Evolutionary conservation across 2,888 invertebrate genomes (phyloP).

Genomic region (Bellardia pandia): DNA sequence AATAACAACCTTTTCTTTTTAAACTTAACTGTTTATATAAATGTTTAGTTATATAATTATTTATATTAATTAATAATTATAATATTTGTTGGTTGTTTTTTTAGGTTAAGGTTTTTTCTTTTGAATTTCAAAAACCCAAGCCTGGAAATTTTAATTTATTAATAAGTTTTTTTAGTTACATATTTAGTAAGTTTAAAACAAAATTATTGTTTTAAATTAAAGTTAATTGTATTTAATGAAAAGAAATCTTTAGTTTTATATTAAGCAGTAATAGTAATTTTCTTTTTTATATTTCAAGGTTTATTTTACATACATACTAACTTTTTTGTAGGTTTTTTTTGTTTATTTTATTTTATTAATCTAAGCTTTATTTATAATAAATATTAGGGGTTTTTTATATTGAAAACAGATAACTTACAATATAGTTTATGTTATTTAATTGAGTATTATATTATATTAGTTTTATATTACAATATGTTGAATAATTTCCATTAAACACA

Average conservation of each 20-base stretch:
- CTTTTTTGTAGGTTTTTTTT: too few relatives aligned
- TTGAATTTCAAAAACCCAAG: constrained; percentile 5
- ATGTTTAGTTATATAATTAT: constrained; percentile 18
- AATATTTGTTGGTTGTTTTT: constrained; percentile 33
- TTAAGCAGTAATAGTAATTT: constrained; percentile 14
- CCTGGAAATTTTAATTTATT: constrained; percentile 17
- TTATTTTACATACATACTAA: not conserved
- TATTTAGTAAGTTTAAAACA: too few relatives aligned
- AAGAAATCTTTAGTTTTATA: not conserved
- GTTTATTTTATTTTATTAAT: constrained; percentile 31
- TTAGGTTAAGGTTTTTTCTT: not conserved
- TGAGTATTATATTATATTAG: constrained; percentile 44
- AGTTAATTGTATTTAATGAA: constrained; percentile 5
- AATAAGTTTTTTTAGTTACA: too few relatives aligned
- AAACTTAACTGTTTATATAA: constrained; percentile 62
- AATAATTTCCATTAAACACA: constrained; percentile 53
- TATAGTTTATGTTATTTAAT: constrained; percentile 40
- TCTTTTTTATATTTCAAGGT: constrained; percentile 39
- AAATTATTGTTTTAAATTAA: too few relatives aligned
- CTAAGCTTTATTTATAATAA: constrained; percentile 59
- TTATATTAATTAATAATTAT: constrained; percentile 19
- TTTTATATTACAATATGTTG: constrained; percentile 57
- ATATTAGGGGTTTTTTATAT: constrained; percentile 57
- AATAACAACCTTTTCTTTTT: constrained; percentile 67
- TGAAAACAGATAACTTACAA: constrained; percentile 68